Evolutionary conservation across 2,888 invertebrate genomes (phyloP).

Genomic region (Hedya salicella): DNA sequence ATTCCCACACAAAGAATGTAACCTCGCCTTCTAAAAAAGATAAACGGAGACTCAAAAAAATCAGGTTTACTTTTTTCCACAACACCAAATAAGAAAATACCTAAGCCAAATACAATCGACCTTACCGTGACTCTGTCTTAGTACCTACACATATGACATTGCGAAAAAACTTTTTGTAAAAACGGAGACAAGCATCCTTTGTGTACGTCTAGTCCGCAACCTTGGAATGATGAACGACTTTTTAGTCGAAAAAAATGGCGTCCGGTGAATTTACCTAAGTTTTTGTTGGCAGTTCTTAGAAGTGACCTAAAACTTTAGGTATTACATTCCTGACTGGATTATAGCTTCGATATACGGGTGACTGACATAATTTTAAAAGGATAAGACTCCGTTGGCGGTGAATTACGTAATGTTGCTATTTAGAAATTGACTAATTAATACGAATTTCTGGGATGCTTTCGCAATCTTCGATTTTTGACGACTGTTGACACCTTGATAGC

Average conservation of each 20-base stretch:
- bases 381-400: conserved; percentile 68
- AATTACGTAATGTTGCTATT: conserved; percentile 47
- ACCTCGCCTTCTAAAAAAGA: conserved; percentile 50
- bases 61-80: conserved; percentile 60
- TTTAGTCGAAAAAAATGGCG: conserved; percentile 73
- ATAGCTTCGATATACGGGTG: conserved; percentile 68
- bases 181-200: conserved; percentile 80
- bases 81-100: conserved; percentile 72
- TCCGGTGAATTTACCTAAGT: conserved; percentile 83
- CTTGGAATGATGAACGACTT: conserved; percentile 81
- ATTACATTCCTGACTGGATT: conserved; percentile 57
- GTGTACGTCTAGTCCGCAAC: conserved; percentile 79
- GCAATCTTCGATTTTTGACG: not conserved
- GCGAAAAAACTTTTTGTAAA: conserved; percentile 74
- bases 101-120: conserved; percentile 71
- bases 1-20: conserved; percentile 43
- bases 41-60: conserved; percentile 52
- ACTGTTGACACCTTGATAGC: not conserved
- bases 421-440: conserved; percentile 48
- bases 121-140: conserved; percentile 73
- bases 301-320: conserved; percentile 61
- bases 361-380: conserved; percentile 78
- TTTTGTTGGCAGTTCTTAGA: conserved; percentile 78
- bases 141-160: conserved; percentile 79
- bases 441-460: conserved; percentile 38